Evolutionary conservation across 2,888 invertebrate genomes (phyloP).

Genomic region (Caenorhabditis sp.): DNA sequence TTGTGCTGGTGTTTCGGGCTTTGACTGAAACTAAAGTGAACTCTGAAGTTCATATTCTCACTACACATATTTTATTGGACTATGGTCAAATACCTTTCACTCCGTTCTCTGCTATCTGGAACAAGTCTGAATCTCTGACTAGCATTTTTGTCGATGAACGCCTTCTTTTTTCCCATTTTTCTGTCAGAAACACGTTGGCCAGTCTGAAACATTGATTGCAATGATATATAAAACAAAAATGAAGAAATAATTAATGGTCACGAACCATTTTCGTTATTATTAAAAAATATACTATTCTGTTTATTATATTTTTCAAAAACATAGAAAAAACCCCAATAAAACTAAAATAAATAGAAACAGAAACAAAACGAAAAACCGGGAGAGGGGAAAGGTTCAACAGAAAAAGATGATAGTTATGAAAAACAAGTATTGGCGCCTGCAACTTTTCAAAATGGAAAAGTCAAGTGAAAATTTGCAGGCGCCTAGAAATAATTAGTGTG

Average conservation of each 20-base stretch:
- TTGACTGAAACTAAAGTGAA: too few species aligned
- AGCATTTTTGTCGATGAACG: slow-evolving; percentile 88
- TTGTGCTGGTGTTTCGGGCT: too few species aligned
- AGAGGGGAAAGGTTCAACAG: neutral
- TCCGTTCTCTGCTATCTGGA: slow-evolving; percentile 74
- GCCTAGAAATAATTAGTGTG: slow-evolving; percentile 25
- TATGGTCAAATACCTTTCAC: slow-evolving; percentile 15
- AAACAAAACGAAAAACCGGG: slow-evolving; percentile 8
- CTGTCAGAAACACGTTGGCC: neutral
- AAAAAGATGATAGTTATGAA: slow-evolving; percentile 4
- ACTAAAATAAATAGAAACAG: slow-evolving; percentile 16
- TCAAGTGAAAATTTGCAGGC: slow-evolving; percentile 22
- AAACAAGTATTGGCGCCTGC: slow-evolving; percentile 41
- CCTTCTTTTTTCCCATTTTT: slow-evolving; percentile 54
- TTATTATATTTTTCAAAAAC: neutral
- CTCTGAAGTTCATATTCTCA: too few species aligned
- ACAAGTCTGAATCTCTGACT: slow-evolving; percentile 90
- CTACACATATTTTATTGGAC: too few species aligned
- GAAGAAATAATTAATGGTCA: slow-evolving; percentile 3
- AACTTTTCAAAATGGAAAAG: slow-evolving; percentile 4
- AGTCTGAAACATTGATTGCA: neutral
- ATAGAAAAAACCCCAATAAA: slow-evolving; percentile 9
- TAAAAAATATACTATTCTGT: slow-evolving; percentile 5
- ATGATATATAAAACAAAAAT: neutral
- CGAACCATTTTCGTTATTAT: slow-evolving; percentile 8